Base-by-base conservation (phyloP, 2,797 vertebrate genomes). In the Chiroxiphia lanceolata region DNA sequence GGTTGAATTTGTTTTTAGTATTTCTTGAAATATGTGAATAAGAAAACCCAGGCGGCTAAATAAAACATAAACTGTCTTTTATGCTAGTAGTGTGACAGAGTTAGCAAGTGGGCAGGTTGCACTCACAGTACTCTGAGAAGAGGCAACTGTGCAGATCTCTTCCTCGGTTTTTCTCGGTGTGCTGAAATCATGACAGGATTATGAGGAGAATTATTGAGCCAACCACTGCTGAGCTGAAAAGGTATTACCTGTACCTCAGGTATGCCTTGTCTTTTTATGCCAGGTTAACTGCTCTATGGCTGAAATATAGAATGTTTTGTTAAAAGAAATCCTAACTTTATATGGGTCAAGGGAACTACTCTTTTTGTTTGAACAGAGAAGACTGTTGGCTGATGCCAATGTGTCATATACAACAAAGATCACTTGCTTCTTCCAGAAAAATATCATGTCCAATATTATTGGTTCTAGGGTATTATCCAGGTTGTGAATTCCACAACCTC, bases 121-220 rank as follows among this genome's bases (percentile, higher is more conserved):
- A 42, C 22, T 64, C 40, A 6, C 1, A 8, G 56, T 11, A 27
- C 25, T 36, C 57, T 59, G 31, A 38, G 47, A 31, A 80, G 61
- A 85, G 45, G 18, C 0, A 5, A 26, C 19, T 72, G 17, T 26
- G 47, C 0, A 3, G 11, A 12, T 63, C 31, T 69, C 13, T 60
- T 69, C 53, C 34, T 81, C 1, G 0, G 3, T 63, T 89, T 87
- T 23, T 67, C 25, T 79, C 2, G 0, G 0, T 7, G 11, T 29
- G 48, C 21, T 77, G 44, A 85, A 90, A 18, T 94, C 56, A 38
- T 4, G 6, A 20, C 23, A 59, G n/a, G 15, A 54, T 2, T 33
- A 72, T 72, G 60, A 50, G 25, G 10, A 76, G 7, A 84, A 69
- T 42, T 78, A 45, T 0, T 70, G 44, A 90, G 45, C n/a, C 27